Conservation (phyloP, 2,113 vertebrate species). For the Otis tarda region DNA sequence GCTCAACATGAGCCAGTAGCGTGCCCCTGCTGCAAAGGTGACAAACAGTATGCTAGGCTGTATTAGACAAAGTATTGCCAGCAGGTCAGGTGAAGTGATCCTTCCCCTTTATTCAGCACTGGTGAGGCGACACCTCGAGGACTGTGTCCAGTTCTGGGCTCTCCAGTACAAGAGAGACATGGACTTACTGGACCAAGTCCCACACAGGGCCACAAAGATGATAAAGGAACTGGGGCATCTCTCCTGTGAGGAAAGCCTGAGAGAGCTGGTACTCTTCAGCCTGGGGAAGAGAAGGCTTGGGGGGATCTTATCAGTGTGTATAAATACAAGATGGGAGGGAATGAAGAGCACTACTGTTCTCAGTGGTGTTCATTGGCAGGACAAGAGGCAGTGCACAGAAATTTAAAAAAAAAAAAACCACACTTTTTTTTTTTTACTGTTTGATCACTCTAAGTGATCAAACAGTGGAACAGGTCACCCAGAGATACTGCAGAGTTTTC, state of each 20-base stretch:
- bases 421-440: background rate
- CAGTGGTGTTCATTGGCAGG: background rate
- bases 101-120: background rate
- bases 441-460: background rate
- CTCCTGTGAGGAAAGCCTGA: background rate
- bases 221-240: background rate
- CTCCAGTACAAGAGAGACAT: background rate
- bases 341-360: background rate
- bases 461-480: background rate
- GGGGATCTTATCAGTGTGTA: background rate
- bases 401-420: background rate
- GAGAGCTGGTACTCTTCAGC: background rate
- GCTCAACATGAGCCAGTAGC: background rate
- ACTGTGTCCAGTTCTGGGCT: background rate
- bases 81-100: background rate
- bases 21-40: background rate
- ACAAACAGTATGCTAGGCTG: background rate
- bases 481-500: background rate
- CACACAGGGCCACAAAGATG: background rate
- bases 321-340: background rate
- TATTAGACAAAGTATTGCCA: background rate
- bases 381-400: background rate
- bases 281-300: background rate
- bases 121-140: background rate
- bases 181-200: background rate